Evolutionary conservation across 2,797 vertebrate species (phyloP).

Genomic region (Microctenopoma stevenorrisi): DNA sequence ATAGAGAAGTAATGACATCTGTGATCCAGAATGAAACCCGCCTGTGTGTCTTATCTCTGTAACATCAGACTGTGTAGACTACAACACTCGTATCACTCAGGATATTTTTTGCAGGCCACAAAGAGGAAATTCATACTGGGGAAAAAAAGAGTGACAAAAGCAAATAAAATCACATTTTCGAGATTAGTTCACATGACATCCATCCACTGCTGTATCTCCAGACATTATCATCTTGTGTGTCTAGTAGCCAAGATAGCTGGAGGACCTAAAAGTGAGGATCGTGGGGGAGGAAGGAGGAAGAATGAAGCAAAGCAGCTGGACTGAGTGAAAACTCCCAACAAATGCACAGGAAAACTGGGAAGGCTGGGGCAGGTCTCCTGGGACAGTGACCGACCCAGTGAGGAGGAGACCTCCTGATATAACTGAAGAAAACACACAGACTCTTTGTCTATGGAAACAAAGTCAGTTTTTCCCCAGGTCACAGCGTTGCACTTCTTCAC

Average conservation of each 20-base stretch:
- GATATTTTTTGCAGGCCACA: conserved; percentile 2
- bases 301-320: conserved; percentile 67
- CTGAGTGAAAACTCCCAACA: conserved; percentile 72
- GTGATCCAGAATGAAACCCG: neutral
- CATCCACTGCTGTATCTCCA: neutral
- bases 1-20: neutral
- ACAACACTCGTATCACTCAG: conserved; percentile 6
- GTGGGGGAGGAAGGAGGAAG: conserved; percentile 48
- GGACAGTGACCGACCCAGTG: conserved; percentile 61
- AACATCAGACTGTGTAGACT: neutral
- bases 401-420: conserved; percentile 60
- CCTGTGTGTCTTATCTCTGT: neutral
- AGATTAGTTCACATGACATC: conserved; percentile 7
- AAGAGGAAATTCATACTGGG: neutral
- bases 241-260: neutral
- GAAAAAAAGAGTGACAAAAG: conserved; percentile 1
- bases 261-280: conserved; percentile 51
- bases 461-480: conserved; percentile 55
- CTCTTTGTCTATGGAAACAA: conserved; percentile 56
- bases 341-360: conserved; percentile 78
- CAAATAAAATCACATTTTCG: neutral
- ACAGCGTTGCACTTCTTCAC: conserved; percentile 28
- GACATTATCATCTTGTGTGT: neutral
- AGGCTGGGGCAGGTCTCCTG: conserved; percentile 68
- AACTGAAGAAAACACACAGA: conserved; percentile 67